These are phyloP conservation scores for Teleogryllus oceanicus DNA, from an alignment of 2,888 invertebrate genomes.

Conservation along the genomic window DNA sequence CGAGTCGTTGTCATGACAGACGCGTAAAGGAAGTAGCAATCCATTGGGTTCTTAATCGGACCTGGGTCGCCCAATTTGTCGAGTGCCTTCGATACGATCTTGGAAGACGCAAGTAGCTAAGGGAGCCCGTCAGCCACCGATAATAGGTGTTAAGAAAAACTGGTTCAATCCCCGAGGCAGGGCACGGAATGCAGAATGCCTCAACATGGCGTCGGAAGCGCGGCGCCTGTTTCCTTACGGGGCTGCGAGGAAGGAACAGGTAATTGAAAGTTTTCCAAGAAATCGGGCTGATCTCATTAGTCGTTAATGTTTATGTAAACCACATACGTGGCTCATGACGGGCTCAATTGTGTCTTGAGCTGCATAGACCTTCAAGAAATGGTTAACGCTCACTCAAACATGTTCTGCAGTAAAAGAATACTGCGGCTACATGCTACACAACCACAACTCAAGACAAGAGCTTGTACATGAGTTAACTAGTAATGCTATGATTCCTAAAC, in stretches of 20 bases:
- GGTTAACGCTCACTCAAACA: too few relatives aligned
- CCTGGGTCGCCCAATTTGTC: conserved; percentile 18
- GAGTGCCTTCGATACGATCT: conserved; percentile 11
- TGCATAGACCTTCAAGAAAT: too few relatives aligned
- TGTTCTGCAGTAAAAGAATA: too few relatives aligned
- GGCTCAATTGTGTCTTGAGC: too few relatives aligned
- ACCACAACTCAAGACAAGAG: too few relatives aligned
- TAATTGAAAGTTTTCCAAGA: background rate
- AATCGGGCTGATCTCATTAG: background rate
- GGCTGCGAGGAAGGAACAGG: background rate
- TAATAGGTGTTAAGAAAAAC: conserved; percentile 9
- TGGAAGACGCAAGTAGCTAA: background rate
- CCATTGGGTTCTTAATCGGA: conserved; percentile 6
- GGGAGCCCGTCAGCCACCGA: background rate
- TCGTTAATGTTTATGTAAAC: too few relatives aligned
- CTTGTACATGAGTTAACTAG: too few relatives aligned
- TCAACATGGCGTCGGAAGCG: background rate
- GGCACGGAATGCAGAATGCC: background rate
- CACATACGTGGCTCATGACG: too few relatives aligned
- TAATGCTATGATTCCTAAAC: too few relatives aligned
- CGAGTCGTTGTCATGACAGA: background rate
- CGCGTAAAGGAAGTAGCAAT: conserved; percentile 18
- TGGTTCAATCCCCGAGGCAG: background rate
- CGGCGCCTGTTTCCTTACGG: background rate
- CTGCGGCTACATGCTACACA: too few relatives aligned